Base-by-base conservation (phyloP, 2,888 invertebrate genomes). In the Aquatica leii region DNA sequence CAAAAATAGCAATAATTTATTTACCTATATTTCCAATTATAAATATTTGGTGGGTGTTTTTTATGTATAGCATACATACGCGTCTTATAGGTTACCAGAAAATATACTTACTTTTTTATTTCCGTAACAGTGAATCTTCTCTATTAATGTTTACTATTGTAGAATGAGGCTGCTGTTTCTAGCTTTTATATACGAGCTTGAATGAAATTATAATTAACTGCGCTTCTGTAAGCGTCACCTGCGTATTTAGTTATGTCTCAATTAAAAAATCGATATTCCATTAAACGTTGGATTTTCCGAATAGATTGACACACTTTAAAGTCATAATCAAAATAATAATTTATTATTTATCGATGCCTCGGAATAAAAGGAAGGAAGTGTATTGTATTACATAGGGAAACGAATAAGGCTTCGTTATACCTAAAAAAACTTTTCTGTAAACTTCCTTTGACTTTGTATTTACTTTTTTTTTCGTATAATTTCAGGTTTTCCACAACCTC, bases 401-500 rank as follows among this genome's bases (percentile, higher is more conserved):
- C 18, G 9, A 18, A 17, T 18, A 20, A 46, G 20, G 46, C 18
- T 20, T 46, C 21, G 6, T 20, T 6, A 8, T 14, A 15, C 14
- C 17, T 15, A 43, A 14, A 15, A 4, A 43, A 43, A 43, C 6
- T 3, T 17, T n/a, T 20, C n/a, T 8, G 14, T 43, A 14, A 43
- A 43, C 17, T 43, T 43, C 18, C 46, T 11, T 5, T n/a, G 17
- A 46, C 3, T 24, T 24, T 11, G 37, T 12, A 24, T n/a, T 50
- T 12, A 21, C 24, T 31, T 14, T 50, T 31, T 14, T 50, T 14
- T 68, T 59, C 57, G 69, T 73, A 73, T 71, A 72, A 73, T 65
- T 85, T 3, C 84, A 94, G 95, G 95, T 73, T 90, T 91, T 80
- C 97, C 97, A n/a, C 91, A 92, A 76, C 95, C 96, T 35, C 90